These are phyloP conservation scores for Argynnis bischoffii DNA, from an alignment of 2,888 invertebrate genomes.

Conservation along the genomic window DNA sequence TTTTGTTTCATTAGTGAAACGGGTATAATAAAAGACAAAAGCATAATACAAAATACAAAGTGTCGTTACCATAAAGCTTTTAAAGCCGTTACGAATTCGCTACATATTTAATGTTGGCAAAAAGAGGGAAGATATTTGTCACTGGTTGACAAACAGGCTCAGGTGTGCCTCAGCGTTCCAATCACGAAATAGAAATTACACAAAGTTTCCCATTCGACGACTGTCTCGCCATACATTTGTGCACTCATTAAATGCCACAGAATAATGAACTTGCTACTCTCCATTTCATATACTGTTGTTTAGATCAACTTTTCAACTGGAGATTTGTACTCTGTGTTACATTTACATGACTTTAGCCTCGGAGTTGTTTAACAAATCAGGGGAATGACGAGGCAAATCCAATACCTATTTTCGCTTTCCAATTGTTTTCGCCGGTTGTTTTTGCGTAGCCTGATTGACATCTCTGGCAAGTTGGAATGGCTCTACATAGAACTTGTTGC, in stretches of 20 bases:
- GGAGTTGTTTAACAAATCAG: conserved; percentile 53
- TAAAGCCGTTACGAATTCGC: conserved; percentile 43
- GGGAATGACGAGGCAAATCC: conserved; percentile 55
- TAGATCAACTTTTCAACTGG: conserved; percentile 8
- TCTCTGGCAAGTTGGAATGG: conserved; percentile 51
- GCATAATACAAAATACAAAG: conserved; percentile 33
- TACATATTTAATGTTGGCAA: conserved; percentile 57
- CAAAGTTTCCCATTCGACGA: conserved; percentile 43
- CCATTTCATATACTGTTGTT: not conserved
- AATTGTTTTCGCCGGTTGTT: conserved; percentile 51
- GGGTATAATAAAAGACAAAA: conserved; percentile 17
- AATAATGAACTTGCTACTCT: not conserved
- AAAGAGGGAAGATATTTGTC: conserved; percentile 49
- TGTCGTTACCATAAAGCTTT: conserved; percentile 39
- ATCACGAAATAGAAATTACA: conserved; percentile 62
- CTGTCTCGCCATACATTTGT: conserved; percentile 32
- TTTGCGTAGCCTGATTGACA: conserved; percentile 51
- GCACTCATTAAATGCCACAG: conserved; percentile 30
- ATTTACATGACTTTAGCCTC: conserved; percentile 15
- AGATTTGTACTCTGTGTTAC: conserved; percentile 22
- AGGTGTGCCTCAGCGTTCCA: conserved; percentile 56
- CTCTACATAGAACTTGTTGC: conserved; percentile 44
- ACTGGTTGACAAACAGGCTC: conserved; percentile 54
- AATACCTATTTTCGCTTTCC: conserved; percentile 56
- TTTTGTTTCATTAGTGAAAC: conserved; percentile 20